These are phyloP conservation scores for Drosophila eugracilis DNA, from an alignment of 1,140 invertebrate species.

Conservation along the genomic window DNA sequence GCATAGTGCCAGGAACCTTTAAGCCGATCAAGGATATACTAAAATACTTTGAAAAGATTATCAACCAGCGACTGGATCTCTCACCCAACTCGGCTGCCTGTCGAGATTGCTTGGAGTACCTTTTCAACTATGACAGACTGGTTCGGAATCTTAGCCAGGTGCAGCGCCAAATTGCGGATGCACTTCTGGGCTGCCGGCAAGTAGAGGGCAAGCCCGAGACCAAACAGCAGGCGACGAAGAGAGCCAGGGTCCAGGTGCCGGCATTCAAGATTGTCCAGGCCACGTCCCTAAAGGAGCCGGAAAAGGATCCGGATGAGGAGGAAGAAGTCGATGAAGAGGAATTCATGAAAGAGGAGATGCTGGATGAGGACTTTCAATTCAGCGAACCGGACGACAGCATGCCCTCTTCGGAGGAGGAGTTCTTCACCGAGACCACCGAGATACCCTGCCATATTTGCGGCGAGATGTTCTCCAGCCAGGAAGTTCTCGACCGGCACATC, in stretches of 20 bases:
- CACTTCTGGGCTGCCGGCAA: slow-evolving; percentile 54
- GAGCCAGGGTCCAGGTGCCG: slow-evolving; percentile 25
- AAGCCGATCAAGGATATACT: slow-evolving; percentile 71
- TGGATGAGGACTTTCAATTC: slow-evolving; percentile 38
- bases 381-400: slow-evolving; percentile 55
- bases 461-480: slow-evolving; percentile 66
- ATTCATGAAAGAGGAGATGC: slow-evolving; percentile 36
- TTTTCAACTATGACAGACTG: slow-evolving; percentile 66
- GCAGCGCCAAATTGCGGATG: slow-evolving; percentile 65
- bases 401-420: slow-evolving; percentile 47
- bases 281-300: not conserved
- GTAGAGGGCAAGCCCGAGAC: slow-evolving; percentile 10
- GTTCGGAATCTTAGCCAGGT: slow-evolving; percentile 69
- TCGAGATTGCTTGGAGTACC: slow-evolving; percentile 62
- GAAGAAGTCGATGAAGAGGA: slow-evolving; percentile 6
- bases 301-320: slow-evolving; percentile 1
- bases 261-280: slow-evolving; percentile 30
- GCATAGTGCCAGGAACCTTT: slow-evolving; percentile 70
- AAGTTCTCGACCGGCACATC: slow-evolving; percentile 59
- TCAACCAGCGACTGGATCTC: slow-evolving; percentile 64
- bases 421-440: slow-evolving; percentile 38
- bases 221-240: slow-evolving; percentile 29
- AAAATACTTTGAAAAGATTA: slow-evolving; percentile 70
- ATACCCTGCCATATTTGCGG: slow-evolving; percentile 68
- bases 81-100: slow-evolving; percentile 56